Evolutionary conservation across 2,113 vertebrate species (phyloP), one percentile per base, ranked within the genome.

Genomic region (Zosterops pallidus): DNA sequence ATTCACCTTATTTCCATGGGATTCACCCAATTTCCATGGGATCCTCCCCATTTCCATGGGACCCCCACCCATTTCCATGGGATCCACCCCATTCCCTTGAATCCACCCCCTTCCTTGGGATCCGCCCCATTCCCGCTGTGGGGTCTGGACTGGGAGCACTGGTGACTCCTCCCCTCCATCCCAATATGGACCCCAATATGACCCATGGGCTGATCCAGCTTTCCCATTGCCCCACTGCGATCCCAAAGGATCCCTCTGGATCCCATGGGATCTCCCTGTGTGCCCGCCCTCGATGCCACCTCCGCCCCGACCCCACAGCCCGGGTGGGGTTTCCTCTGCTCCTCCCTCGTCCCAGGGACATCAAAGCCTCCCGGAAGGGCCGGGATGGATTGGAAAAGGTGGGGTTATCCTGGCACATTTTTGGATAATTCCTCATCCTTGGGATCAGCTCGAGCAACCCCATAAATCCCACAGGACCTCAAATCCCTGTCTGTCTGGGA

Each of bases 181-280:
- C 31, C 24, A 44, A 44, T 17, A 44, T 17, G 35, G n/a, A 41
- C 46, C 46, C 49, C 31, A 9, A 0, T 2, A 7, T 6, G 74
- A 18, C 4, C 5, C 3, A 0, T 0, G 17, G 62, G 53, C 10
- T 28, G 60, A 4, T 67, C 72, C 50, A 3, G 26, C 4, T 42
- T 21, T 47, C 33, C 52, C 2, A 1, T 28, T 21, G 78, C 37
- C 46, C 41, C 25, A 31, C 26, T 24, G 14, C 2, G 9, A 63
- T 50, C 49, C 65, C 49, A 29, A 2, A 28, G 41, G 69, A 68
- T 39, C 37, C 44, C 44, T 1, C 0, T 0, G 9, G 29, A 52
- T 35, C 56, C 63, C 41, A 3, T 0, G 4, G 60, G 31, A 47
- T 33, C 59, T 9, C 60, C 6, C 10, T 0, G 8, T 19, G 12